Base-by-base conservation (phyloP, 2,113 vertebrate species). In the Cheirogaleus medius region DNA sequence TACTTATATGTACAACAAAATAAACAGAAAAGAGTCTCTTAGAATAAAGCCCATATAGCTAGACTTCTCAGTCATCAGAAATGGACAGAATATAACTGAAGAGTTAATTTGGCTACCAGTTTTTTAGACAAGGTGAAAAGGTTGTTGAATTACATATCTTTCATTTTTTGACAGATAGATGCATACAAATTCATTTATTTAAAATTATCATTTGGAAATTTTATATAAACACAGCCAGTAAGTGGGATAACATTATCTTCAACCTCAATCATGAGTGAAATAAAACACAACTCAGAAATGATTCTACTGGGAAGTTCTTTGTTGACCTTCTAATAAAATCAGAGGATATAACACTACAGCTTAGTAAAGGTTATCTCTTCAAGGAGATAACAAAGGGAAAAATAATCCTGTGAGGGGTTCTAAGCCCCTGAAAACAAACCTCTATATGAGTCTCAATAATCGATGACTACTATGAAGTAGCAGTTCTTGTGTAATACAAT, bases 291-390 rank as follows among this genome's bases (percentile, higher is more conserved):
- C 34, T 84, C n/a, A 81, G 49, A 68, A 92, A 87, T 21, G 81
- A 13, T 44, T 60, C 74, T 32, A 90, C 7, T 44, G 4, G 15
- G 29, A 81, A 71, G 13, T 56, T 83, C 21, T 97, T 47, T 71
- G 39, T 25, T 82, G 68, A 95, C 21, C n/a, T 94, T 81, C 42
- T 84, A 92, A 86, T 85, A 63, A 69, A 98, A 94, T 25, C 25
- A 54, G 12, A 94, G 52, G 25, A 32, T 11, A 54, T 78, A 64
- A 47, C 25, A 83, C 6, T 34, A 77, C 1, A 90, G 14, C 13
- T 92, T 29, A 93, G 44, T 76, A 17, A 93, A 84, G 73, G 37
- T 39, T 39, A 39, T 91, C 25, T 60, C 54, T 74, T 77, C 20
- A 94, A 78, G 18, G 27, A 77, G 66, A 44, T 29, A 44, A 68